Evolutionary conservation across 92 coral and sea anemone genomes (phyloP).

Genomic region (Metridium senile): DNA sequence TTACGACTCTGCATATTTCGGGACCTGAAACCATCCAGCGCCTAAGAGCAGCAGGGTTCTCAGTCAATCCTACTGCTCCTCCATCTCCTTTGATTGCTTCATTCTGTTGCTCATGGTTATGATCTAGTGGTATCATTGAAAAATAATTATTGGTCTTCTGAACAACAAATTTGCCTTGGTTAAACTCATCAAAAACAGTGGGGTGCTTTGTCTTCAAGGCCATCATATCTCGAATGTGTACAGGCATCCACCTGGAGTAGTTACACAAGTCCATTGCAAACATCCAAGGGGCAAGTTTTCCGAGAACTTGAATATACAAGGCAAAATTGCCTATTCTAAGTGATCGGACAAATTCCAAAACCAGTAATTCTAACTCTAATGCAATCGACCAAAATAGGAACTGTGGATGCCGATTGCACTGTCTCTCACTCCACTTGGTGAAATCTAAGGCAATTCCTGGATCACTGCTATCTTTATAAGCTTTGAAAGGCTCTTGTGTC

Average conservation of each 20-base stretch:
- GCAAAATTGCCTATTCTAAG: constrained; percentile 40
- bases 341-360: constrained; percentile 44
- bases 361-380: too few relatives aligned
- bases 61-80: constrained; percentile 47
- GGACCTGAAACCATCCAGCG: constrained; percentile 49
- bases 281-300: constrained; percentile 44
- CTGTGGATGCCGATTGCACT: constrained; percentile 33
- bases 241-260: constrained; percentile 40
- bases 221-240: constrained; percentile 38
- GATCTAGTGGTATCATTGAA: constrained; percentile 42
- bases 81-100: constrained; percentile 44
- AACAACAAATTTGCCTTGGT: constrained; percentile 37
- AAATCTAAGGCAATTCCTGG: constrained; percentile 1
- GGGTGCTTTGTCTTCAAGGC: constrained; percentile 31
- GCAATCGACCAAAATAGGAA: constrained; percentile 48
- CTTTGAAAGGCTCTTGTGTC: constrained; percentile 17
- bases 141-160: too few relatives aligned
- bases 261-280: constrained; percentile 29
- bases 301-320: constrained; percentile 28
- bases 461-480: constrained; percentile 2
- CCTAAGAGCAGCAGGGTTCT: constrained; percentile 43
- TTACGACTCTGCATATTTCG: constrained; percentile 41
- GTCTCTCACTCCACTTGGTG: constrained; percentile 16
- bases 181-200: constrained; percentile 27
- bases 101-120: constrained; percentile 39